phyloP scores from a whole-genome alignment of 2,888 invertebrate genomes.

The Graphium colonna region DNA sequence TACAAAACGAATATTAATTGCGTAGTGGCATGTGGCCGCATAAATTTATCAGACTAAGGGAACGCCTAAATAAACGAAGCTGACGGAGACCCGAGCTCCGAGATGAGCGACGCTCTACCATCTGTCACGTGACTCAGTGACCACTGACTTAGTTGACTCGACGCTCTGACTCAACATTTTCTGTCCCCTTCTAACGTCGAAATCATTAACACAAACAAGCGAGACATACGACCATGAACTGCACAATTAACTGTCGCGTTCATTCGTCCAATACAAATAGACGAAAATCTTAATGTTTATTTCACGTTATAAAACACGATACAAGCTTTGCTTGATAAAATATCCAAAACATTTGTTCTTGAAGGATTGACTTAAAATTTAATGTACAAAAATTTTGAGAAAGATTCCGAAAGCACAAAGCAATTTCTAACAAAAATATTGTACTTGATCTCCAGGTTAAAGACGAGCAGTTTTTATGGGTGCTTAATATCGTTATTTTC shows the following conservation, averaged over 20 bases:
- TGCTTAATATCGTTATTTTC: conserved; percentile 11
- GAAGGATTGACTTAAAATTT: too few relatives aligned
- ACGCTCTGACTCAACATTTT: conserved; percentile 33
- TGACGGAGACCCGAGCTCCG: conserved; percentile 1
- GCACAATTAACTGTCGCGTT: conserved; percentile 8
- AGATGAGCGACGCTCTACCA: conserved; percentile 35
- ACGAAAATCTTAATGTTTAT: too few relatives aligned
- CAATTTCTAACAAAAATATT: conserved; percentile 9
- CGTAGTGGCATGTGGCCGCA: conserved; percentile 18
- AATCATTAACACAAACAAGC: conserved; percentile 10
- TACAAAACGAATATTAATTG: conserved; percentile 16
- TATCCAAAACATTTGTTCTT: too few relatives aligned
- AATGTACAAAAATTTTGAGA: too few relatives aligned
- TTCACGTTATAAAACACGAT: too few relatives aligned
- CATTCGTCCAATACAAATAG: background rate
- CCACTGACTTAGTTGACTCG: conserved; percentile 55
- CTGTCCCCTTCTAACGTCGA: conserved; percentile 24
- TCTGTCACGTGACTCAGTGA: conserved; percentile 55
- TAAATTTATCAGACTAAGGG: conserved; percentile 20
- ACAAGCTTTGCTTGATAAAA: too few relatives aligned
- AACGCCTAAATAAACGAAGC: conserved; percentile 20
- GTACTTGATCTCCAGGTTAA: conserved; percentile 9
- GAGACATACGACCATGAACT: conserved; percentile 13
- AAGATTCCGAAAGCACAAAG: too few relatives aligned
- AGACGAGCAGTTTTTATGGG: conserved; percentile 13